These are phyloP conservation scores for Pseudorasbora parva DNA, from an alignment of 2,113 vertebrate species.

Conservation along the genomic window DNA sequence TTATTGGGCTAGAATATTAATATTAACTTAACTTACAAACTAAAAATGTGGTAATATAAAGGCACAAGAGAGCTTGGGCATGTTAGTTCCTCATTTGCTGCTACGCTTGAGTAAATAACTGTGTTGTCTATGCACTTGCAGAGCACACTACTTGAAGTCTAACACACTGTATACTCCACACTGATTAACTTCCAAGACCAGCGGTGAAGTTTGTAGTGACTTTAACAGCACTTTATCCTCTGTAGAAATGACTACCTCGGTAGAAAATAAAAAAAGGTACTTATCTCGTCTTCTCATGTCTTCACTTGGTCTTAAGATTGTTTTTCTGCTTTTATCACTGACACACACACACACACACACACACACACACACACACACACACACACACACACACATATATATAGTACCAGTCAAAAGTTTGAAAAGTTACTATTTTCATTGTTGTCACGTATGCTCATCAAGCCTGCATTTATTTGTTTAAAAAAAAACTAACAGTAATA, in stretches of 20 bases:
- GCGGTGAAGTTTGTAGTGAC: not conserved
- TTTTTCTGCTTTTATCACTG: not conserved
- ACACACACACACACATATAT: too few relatives aligned
- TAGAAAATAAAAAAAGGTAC: not conserved
- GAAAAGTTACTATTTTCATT: too few relatives aligned
- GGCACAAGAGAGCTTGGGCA: not conserved
- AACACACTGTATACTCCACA: not conserved
- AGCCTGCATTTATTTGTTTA: too few relatives aligned
- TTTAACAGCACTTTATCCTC: constrained; percentile 13
- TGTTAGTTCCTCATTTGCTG: not conserved
- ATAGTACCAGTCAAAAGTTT: too few relatives aligned
- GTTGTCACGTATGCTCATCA: too few relatives aligned
- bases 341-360: too few relatives aligned
- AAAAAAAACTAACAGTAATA: too few relatives aligned
- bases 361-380: too few relatives aligned
- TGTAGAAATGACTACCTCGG: constrained; percentile 11
- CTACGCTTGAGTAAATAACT: not conserved
- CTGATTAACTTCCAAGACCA: not conserved
- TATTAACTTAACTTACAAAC: not conserved
- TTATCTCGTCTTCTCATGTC: not conserved
- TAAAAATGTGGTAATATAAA: not conserved
- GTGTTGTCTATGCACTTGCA: constrained; percentile 14
- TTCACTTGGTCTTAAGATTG: not conserved
- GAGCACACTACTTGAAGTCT: constrained; percentile 2
- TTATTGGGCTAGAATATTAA: not conserved